phyloP scores from a whole-genome alignment of 2,113 vertebrate species.

The pig (Sus scrofa) region DNA sequence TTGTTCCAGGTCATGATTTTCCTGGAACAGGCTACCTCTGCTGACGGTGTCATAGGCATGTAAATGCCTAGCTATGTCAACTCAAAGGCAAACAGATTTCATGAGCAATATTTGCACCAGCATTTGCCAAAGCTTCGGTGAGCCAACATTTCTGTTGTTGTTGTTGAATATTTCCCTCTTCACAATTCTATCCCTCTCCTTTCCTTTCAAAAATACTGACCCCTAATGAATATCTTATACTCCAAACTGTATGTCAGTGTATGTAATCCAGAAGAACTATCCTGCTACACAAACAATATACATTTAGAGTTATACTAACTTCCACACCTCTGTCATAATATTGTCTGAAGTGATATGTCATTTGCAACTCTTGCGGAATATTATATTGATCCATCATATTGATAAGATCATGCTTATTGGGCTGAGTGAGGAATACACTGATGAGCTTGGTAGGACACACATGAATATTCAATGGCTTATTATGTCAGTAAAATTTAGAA shows the following conservation, averaged over 20 bases:
- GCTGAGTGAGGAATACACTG: neutral
- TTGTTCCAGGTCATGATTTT: neutral
- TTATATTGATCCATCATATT: neutral
- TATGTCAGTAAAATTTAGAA: neutral
- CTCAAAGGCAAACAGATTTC: neutral
- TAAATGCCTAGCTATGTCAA: neutral
- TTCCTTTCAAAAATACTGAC: neutral
- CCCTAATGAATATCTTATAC: neutral
- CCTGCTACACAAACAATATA: neutral
- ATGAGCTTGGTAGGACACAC: no score
- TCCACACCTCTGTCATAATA: neutral
- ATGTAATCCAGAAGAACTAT: neutral
- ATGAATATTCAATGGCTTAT: neutral
- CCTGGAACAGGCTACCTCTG: neutral
- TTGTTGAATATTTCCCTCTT: neutral
- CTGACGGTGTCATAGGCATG: neutral
- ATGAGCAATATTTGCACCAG: neutral
- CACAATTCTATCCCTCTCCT: neutral
- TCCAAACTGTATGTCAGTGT: neutral
- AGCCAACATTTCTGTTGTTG: neutral
- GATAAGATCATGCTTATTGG: neutral
- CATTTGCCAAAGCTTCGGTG: neutral
- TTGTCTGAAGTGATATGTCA: neutral
- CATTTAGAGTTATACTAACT: neutral
- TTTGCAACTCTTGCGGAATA: neutral